phyloP scores from a whole-genome alignment of 2,888 invertebrate species.

The Campoplex nolae region DNA sequence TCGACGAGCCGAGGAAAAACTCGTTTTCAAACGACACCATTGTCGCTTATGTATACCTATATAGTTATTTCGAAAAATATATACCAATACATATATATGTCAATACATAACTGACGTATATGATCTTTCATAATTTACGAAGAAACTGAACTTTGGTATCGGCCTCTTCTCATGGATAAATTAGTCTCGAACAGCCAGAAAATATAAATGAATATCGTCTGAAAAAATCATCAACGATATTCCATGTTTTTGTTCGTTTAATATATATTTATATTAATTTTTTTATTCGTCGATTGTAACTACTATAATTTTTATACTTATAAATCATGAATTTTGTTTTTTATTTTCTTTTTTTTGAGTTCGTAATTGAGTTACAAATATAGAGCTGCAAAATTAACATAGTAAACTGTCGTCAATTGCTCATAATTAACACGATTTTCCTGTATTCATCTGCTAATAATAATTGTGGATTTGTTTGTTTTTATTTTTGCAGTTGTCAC shows the following conservation, averaged over 20 bases:
- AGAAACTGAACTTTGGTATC: not conserved
- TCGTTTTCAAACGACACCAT: conserved; percentile 73
- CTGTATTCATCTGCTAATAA: not conserved
- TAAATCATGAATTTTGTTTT: not conserved
- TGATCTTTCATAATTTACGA: conserved; percentile 7
- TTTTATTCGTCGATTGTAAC: too few relatives aligned
- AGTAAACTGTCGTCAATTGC: not conserved
- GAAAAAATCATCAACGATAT: not conserved
- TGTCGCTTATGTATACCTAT: conserved; percentile 16
- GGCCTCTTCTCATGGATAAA: not conserved
- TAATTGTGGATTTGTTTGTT: not conserved
- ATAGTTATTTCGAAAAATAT: not conserved
- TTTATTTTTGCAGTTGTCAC: conserved; percentile 87
- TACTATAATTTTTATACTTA: too few relatives aligned
- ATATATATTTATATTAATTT: not conserved
- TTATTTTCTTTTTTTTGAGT: not conserved
- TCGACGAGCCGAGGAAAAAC: conserved; percentile 71
- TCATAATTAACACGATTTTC: not conserved
- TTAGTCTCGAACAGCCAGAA: not conserved
- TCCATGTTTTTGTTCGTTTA: not conserved
- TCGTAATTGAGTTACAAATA: not conserved
- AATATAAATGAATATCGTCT: too few relatives aligned
- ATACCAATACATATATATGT: not conserved
- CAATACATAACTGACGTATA: not conserved
- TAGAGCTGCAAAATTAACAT: not conserved